Evolutionary conservation across 2,797 vertebrate species (phyloP), one percentile per base, ranked within the genome.

Genomic region (Glyptemys insculpta): DNA sequence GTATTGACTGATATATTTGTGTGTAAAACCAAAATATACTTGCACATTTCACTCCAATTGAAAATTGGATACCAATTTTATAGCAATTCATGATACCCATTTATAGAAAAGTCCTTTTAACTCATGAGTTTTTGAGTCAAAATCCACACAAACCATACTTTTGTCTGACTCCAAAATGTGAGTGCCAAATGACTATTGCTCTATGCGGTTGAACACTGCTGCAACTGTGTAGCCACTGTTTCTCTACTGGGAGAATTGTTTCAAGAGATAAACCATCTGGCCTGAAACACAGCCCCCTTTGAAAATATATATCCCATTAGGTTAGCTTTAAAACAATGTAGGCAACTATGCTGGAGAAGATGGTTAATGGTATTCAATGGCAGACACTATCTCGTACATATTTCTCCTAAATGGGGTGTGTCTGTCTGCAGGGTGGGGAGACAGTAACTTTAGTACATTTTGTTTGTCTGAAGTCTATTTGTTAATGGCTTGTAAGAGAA

Each of bases 191-290:
- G 95, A 96, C 96, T 89, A 96, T 81, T 97, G 98, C 97, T 96
- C 94, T 98, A 94, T 34, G 72, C 97, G 97, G 97, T 97, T 2
- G 97, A 98, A 98, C 98, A 98, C 97, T 98, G 97, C 98, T 94
- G 97, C 72, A 95, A 98, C 98, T 98, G 98, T 98, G 98, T 96
- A 98, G 97, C 98, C 97, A 96, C 98, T 95, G 97, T 97, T 97
- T 98, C 97, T 97, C 97, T 91, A 86, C 8, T 94, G 97, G 98
- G 97, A 98, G 97, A 97, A 96, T 97, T 97, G 96, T 97, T 97
- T 97, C 95, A 8, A 96, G 98, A 98, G 98, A 98, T 98, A 98
- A 98, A 98, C 98, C 98, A 98, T 98, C 98, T 98, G 98, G 96
- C 97, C 97, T 96, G 97, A 98, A 98, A 98, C 98, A 98, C 98